Base-by-base conservation (phyloP, 2,888 invertebrate genomes). In the Megamerina dolium region DNA sequence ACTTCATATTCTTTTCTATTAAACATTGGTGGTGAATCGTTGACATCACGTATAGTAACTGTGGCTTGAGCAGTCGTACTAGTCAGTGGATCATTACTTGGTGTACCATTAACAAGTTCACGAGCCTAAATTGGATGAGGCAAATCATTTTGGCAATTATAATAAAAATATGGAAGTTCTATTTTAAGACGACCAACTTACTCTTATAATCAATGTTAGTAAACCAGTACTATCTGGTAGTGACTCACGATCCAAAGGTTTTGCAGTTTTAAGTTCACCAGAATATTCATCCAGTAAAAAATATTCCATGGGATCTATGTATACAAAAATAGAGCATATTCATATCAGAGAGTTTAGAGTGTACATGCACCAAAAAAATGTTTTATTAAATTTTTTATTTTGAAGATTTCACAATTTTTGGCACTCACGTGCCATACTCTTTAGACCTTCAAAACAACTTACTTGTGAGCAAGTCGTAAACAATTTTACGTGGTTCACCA, bases 21-120 rank as follows among this genome's bases (percentile, higher is more conserved):
- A 71, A 92, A 92, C 33, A 77, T 75, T 0, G 92, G 92, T 1
- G 89, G 85, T 53, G 89, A 89, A 63, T 92, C 92, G 67, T 92
- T 92, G 1, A 91, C 87, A 65, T 92, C 92, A 56, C 83, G 82
- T 54, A 92, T 86, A 30, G 87, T 89, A 38, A 93, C 80, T 1
- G 86, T 86, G 9, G 86, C 83, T 42, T 83, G 82, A 2, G 87
- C 82, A 2, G 77, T 76, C 1, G 86, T 78, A 3, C 81, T 79
- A 0, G 87, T 84, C 39, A 81, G 67, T 3, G 81, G 73, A 50
- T 86, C 83, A 54, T 80, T 77, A 4, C 82, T 74, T 2, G 83
- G 82, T 0, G 75, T 70, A 0, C 85, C 87, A 63, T 87, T 80
- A 2, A 87, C 79, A 47, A 89, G 56, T 72, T 91, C 91, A 34